These are phyloP conservation scores for Diachasma alloeum DNA, from an alignment of 1,140 invertebrate species.

Conservation along the genomic window DNA sequence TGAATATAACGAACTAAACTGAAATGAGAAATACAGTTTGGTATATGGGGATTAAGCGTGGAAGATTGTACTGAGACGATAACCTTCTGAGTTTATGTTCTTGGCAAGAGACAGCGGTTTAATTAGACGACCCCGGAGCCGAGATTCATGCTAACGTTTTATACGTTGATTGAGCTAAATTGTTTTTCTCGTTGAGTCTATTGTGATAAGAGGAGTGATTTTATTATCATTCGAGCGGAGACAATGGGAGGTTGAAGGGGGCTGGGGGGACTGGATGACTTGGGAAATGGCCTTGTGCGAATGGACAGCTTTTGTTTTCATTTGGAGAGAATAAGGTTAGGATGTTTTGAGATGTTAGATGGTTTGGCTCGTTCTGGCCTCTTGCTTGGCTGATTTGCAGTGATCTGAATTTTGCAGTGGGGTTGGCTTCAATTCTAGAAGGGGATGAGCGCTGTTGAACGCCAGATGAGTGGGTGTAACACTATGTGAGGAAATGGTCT, in stretches of 20 bases:
- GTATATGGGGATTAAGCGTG: constrained; percentile 26
- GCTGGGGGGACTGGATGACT: not conserved
- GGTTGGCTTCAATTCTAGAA: not conserved
- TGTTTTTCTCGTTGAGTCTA: constrained; percentile 53
- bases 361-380: not conserved
- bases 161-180: constrained; percentile 66
- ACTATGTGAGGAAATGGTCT: constrained; percentile 30
- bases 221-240: not conserved
- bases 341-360: not conserved
- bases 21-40: constrained; percentile 9
- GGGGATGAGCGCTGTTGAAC: not conserved
- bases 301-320: not conserved
- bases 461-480: constrained; percentile 4
- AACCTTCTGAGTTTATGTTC: constrained; percentile 59
- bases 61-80: constrained; percentile 56
- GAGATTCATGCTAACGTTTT: constrained; percentile 39
- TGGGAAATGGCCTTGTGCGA: not conserved
- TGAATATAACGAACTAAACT: not conserved
- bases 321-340: not conserved
- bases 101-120: constrained; percentile 58
- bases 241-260: not conserved
- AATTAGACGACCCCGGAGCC: constrained; percentile 61
- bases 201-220: constrained; percentile 15
- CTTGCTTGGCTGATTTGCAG: constrained; percentile 14
- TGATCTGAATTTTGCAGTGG: constrained; percentile 24